Evolutionary conservation across 2,797 vertebrate species (phyloP), one percentile per base, ranked within the genome.

Genomic region (Helicolenus hilgendorfi): DNA sequence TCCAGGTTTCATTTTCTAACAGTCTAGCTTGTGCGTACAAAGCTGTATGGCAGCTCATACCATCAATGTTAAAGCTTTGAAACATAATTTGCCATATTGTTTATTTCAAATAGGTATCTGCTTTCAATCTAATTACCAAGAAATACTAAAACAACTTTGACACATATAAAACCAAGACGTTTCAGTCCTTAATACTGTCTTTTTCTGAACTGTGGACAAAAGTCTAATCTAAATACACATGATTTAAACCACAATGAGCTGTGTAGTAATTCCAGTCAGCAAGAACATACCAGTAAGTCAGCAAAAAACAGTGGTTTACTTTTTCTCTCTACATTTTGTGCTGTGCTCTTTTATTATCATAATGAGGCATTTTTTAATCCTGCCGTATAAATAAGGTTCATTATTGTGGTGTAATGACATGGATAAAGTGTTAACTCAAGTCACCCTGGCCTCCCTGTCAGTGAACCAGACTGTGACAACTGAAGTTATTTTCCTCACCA

Each of bases 341-440:
- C 14, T 36, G 26, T 70, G 27, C 59, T 75, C 67, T 67, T 18
- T 73, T 72, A 76, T 53, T 74, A 76, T 53, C 53, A 36, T 49
- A 58, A 64, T 62, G 36, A 55, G 38, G 27, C 33, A 41, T 36
- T 77, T 56, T 83, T 11, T 89, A 67, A 84, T 79, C 77, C 9
- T 27, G 36, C 35, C 29, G 9, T 53, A 55, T 81, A 78, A 83
- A 85, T 45, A 72, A 60, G 11, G 26, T 72, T 85, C 45, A 41
- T 72, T 69, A 65, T 49, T 78, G 59, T 72, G 72, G 64, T 49
- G 31, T 71, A 45, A 62, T 72, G 29, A 72, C 31, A 71, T n/a
- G 9, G 33, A 72, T 60, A 35, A 41, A 26, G 20, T 13, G 22
- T 29, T n/a, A 55, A 38, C 24, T 59, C 15, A n/a, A 72, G 26